phyloP scores from a whole-genome alignment of 2,888 invertebrate genomes.

The Cataglyphis albicans region DNA sequence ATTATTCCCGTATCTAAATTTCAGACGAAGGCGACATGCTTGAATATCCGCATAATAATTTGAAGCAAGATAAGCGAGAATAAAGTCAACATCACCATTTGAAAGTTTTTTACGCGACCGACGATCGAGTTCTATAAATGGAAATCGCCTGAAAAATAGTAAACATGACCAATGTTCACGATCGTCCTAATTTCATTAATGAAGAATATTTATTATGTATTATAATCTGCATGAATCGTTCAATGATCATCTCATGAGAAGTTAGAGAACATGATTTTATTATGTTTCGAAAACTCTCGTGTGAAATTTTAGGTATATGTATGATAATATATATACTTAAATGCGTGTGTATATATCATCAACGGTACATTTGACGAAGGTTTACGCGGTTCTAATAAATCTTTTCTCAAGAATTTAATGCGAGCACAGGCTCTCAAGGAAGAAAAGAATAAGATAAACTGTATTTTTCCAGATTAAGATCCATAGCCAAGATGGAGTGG shows the following conservation, averaged over 20 bases:
- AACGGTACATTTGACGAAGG: constrained; percentile 27
- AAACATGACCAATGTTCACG: constrained; percentile 11
- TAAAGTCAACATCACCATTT: constrained; percentile 41
- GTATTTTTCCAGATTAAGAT: constrained; percentile 81
- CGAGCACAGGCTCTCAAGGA: constrained; percentile 19
- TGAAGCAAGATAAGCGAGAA: constrained; percentile 71
- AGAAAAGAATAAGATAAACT: constrained; percentile 72
- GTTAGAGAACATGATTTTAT: background rate
- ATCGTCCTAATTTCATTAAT: constrained; percentile 16
- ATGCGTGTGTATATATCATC: constrained; percentile 57
- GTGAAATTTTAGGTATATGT: constrained; percentile 53
- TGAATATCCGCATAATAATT: constrained; percentile 75
- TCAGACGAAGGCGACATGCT: constrained; percentile 81
- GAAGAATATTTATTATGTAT: constrained; percentile 25
- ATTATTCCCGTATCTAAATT: constrained; percentile 56
- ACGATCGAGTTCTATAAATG: background rate
- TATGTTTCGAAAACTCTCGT: constrained; percentile 15
- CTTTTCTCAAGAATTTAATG: constrained; percentile 30
- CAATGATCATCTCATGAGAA: background rate
- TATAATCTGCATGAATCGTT: constrained; percentile 28
- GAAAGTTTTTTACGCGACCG: constrained; percentile 23
- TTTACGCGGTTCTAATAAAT: constrained; percentile 37
- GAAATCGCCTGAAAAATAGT: constrained; percentile 11
- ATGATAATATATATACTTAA: constrained; percentile 56
- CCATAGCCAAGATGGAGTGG: constrained; percentile 37